Conservation (phyloP, 2,797 vertebrate species). For the Micrastur ruficollis region DNA sequence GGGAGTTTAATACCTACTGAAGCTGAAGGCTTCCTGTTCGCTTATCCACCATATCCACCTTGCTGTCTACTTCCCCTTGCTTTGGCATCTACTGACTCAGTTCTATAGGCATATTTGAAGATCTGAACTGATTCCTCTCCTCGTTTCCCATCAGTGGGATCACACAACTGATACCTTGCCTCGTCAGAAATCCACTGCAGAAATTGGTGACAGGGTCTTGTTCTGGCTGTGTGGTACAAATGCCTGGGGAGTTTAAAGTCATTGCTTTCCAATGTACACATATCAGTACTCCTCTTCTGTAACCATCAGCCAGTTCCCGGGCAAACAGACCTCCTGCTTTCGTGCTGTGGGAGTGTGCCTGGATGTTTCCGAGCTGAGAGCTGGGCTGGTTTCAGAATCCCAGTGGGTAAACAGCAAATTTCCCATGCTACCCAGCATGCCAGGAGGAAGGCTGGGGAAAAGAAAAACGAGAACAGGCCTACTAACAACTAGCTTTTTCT, state of each 20-base stretch:
- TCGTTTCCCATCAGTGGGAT: not conserved
- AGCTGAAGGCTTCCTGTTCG: not conserved
- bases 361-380: not conserved
- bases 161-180: not conserved
- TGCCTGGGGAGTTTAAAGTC: not conserved
- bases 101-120: not conserved
- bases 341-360: no score
- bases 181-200: not conserved
- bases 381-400: not conserved
- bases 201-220: not conserved
- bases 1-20: not conserved
- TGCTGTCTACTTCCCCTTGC: not conserved
- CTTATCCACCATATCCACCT: not conserved
- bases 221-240: not conserved
- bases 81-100: not conserved
- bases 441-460: not conserved
- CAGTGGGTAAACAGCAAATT: not conserved
- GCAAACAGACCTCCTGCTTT: not conserved
- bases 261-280: not conserved
- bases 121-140: not conserved
- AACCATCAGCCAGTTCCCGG: not conserved
- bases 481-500: not conserved
- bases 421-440: not conserved
- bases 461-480: not conserved
- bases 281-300: not conserved